phyloP scores from a whole-genome alignment of 2,113 vertebrate species.

The Paracanthobrama guichenoti region DNA sequence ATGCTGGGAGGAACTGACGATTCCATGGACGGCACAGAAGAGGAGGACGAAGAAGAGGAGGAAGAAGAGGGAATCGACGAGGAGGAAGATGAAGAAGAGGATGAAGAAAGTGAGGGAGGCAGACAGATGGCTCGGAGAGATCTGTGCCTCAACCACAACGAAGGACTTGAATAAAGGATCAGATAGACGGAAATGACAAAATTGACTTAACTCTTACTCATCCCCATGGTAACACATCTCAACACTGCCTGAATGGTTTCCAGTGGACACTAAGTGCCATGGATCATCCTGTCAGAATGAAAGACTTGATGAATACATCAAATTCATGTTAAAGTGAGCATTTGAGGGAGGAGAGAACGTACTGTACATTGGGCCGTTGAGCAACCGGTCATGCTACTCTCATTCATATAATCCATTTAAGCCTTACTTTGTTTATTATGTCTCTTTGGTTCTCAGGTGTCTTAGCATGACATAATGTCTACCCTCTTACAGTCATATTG shows the following conservation, averaged over 20 bases:
- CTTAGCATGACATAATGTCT: constrained; percentile 58
- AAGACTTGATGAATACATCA: neutral
- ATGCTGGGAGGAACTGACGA: constrained; percentile 90
- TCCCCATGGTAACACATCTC: constrained; percentile 39
- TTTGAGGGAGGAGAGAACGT: constrained; percentile 18
- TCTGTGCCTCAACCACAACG: constrained; percentile 89
- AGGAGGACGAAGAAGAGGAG: constrained; percentile 83
- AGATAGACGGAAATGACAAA: constrained; percentile 34
- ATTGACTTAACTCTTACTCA: constrained; percentile 30
- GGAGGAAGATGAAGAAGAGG: constrained; percentile 80
- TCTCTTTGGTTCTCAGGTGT: constrained; percentile 72
- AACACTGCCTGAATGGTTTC: constrained; percentile 29
- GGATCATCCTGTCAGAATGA: constrained; percentile 26
- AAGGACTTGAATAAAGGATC: constrained; percentile 85
- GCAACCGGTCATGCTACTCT: constrained; percentile 43
- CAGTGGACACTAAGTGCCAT: constrained; percentile 45
- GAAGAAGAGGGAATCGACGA: constrained; percentile 85
- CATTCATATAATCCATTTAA: constrained; percentile 48
- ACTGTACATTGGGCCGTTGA: constrained; percentile 4
- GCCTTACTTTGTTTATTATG: constrained; percentile 53
- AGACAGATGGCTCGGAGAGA: constrained; percentile 81
- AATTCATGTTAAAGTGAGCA: constrained; percentile 13
- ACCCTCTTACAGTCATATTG: constrained; percentile 7
- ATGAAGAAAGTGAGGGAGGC: constrained; percentile 81
- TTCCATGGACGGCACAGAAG: constrained; percentile 92